A percentile compares a stretch with the other conserved stretches of the same genome.
Conservation (phyloP, 2,797 vertebrate genomes). For the Scyliorhinus canicula region DNA sequence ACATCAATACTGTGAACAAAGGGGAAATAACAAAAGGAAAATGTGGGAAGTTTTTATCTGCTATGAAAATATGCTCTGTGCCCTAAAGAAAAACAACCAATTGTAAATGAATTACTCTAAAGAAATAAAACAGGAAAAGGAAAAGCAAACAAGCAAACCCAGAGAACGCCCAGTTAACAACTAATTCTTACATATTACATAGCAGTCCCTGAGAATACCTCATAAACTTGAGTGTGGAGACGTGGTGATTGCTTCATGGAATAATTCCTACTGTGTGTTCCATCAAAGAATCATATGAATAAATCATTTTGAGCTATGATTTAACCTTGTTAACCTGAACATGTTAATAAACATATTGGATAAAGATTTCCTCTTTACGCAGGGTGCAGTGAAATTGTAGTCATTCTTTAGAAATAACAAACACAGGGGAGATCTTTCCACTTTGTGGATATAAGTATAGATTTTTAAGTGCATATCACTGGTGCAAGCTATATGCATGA, state of each 20-base stretch:
- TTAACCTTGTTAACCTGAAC: not conserved
- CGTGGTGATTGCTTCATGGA: not conserved
- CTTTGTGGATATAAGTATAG: not conserved
- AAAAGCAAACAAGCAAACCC: slow-evolving; percentile 58
- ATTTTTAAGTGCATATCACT: not conserved
- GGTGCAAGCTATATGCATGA: not conserved
- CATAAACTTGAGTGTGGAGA: not conserved
- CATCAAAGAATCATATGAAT: not conserved
- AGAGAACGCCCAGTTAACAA: slow-evolving; percentile 59
- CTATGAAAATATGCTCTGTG: slow-evolving; percentile 62
- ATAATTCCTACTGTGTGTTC: not conserved
- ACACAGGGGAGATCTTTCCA: not conserved
- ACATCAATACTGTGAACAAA: slow-evolving; percentile 56
- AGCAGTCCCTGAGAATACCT: not conserved
- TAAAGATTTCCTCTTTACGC: too few relatives aligned
- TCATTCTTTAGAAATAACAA: not conserved
- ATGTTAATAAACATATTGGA: not conserved
- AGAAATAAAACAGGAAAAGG: slow-evolving; percentile 64
- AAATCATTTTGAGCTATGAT: not conserved
- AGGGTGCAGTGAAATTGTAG: not conserved
- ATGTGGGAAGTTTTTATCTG: slow-evolving; percentile 62
- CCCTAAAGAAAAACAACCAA: slow-evolving; percentile 58
- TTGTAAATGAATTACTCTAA: slow-evolving; percentile 64
- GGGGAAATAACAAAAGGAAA: slow-evolving; percentile 66
- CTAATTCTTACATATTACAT: not conserved